A percentile compares a stretch with the other conserved stretches of the same genome.
These are phyloP conservation scores for Scrobipalpa atriplicella DNA, from an alignment of 2,888 invertebrate genomes.

Conservation along the genomic window DNA sequence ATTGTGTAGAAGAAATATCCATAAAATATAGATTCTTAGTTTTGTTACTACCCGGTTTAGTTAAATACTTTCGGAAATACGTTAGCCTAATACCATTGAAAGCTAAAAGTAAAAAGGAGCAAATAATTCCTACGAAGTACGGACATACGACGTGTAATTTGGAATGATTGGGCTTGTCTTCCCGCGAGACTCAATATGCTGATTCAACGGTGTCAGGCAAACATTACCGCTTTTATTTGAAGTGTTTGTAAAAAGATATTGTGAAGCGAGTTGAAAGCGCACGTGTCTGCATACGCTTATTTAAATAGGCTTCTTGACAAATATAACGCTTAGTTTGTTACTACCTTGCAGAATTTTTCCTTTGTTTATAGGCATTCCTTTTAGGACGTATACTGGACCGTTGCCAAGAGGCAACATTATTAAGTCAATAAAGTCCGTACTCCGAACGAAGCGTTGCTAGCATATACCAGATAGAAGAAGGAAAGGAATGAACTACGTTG, in stretches of 20 bases:
- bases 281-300: too few relatives aligned
- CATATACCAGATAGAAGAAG: conserved; percentile 14
- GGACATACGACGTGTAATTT: neutral
- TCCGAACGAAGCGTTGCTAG: conserved; percentile 17
- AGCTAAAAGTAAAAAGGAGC: conserved; percentile 12
- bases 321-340: neutral
- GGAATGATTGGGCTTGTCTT: neutral
- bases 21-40: conserved; percentile 1
- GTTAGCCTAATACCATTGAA: conserved; percentile 26
- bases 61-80: neutral
- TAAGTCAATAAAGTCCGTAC: conserved; percentile 19
- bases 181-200: neutral
- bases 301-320: too few relatives aligned
- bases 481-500: conserved; percentile 12
- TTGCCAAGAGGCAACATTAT: neutral
- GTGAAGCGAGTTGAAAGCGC: too few relatives aligned
- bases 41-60: conserved; percentile 5
- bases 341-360: neutral
- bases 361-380: neutral
- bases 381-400: neutral
- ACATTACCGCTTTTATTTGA: too few relatives aligned
- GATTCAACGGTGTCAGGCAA: too few relatives aligned
- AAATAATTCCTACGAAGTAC: conserved; percentile 12
- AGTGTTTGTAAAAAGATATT: too few relatives aligned
- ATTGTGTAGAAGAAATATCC: neutral